Evolutionary conservation across 2,888 invertebrate species (phyloP), one percentile per base, ranked within the genome.

Genomic region (Psylliodes chrysocephalus): DNA sequence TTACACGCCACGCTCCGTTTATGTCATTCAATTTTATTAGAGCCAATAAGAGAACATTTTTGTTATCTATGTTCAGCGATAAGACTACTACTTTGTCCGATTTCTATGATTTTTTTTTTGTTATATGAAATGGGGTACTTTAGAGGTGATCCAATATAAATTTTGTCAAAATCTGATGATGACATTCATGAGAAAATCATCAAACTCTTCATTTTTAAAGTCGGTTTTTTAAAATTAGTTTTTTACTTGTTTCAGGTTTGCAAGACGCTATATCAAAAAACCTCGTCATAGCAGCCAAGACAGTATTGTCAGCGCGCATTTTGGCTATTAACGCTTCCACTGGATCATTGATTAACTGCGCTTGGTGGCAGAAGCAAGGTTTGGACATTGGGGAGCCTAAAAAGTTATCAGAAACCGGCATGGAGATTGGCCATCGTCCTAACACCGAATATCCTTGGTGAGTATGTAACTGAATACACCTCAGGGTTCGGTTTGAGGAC

Each of bases 201-300:
- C n/a, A n/a, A n/a, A n/a, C n/a, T n/a, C n/a, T n/a, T n/a, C n/a
- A n/a, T n/a, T n/a, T n/a, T n/a, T n/a, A n/a, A n/a, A n/a, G n/a
- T n/a, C n/a, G n/a, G n/a, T n/a, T n/a, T n/a, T n/a, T n/a, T n/a
- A n/a, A n/a, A n/a, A n/a, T n/a, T n/a, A n/a, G n/a, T 5, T 25
- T 25, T 25, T 7, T 25, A 25, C 25, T 7, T 5, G 25, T 33
- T 81, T 14, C 83, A 92, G 91, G 89, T 67, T 84, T 91, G 56
- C 86, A 91, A 70, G 90, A 91, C 81, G 91, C 90, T 15, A 86
- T 93, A 64, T 88, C 92, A 18, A 89, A 89, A 81, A 90, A 91
- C 30, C 83, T 93, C 68, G 86, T 92, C 38, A 85, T 88, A 15
- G 84, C 86, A 8, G 89, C 89, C 76, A 83, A 83, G 59, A 84